These are phyloP conservation scores for Brachyistius frenatus DNA, from an alignment of 2,113 vertebrate genomes.

Conservation along the genomic window DNA sequence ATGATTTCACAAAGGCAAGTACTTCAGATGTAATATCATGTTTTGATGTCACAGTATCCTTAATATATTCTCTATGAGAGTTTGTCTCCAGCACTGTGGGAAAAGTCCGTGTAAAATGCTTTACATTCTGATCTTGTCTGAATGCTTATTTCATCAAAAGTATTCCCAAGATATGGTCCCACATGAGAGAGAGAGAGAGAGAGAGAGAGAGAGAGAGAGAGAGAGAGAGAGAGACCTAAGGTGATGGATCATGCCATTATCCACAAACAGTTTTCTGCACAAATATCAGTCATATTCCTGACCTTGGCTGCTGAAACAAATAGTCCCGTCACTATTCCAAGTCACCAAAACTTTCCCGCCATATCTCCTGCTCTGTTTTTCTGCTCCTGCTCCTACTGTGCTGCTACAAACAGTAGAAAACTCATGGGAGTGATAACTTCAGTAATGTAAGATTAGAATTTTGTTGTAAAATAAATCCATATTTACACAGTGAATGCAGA, in stretches of 20 bases:
- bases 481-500: too few species aligned
- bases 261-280: conserved; percentile 52
- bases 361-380: conserved; percentile 1
- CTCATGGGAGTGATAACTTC: neutral
- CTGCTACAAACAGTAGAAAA: neutral
- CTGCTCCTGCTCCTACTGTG: neutral
- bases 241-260: conserved; percentile 65
- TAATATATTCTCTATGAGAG: neutral
- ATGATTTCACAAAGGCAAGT: too few species aligned
- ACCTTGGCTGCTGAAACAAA: conserved; percentile 57
- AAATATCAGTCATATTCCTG: conserved; percentile 50
- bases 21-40: too few species aligned
- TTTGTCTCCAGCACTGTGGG: neutral
- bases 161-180: conserved; percentile 17
- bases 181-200: conserved; percentile 10
- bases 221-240: conserved; percentile 26
- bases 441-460: neutral
- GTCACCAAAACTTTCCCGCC: conserved; percentile 12
- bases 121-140: conserved; percentile 18
- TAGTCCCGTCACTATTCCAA: conserved; percentile 2
- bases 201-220: neutral
- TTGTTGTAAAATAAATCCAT: too few species aligned
- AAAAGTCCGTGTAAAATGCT: conserved; percentile 7
- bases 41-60: neutral
- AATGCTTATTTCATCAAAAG: conserved; percentile 38